Evolutionary conservation across 2,888 invertebrate species (phyloP).

Genomic region (Tetranychus piercei): DNA sequence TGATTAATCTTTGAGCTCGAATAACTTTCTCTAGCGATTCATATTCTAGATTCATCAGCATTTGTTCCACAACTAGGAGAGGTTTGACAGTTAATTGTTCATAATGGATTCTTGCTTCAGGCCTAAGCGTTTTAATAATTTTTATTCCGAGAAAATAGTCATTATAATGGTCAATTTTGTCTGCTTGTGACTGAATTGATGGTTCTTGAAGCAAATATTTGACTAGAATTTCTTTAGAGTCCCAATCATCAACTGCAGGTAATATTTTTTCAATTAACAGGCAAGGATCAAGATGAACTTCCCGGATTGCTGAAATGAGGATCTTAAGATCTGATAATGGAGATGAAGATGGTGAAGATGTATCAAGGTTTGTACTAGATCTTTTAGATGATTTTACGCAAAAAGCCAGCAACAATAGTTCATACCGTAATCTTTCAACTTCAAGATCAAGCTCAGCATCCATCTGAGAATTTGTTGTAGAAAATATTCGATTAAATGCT

Average conservation of each 20-base stretch:
- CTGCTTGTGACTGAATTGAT: slow-evolving; percentile 39
- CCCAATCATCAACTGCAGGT: slow-evolving; percentile 17
- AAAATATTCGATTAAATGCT: not conserved
- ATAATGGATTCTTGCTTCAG: slow-evolving; percentile 18
- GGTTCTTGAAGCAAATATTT: slow-evolving; percentile 13
- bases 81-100: slow-evolving; percentile 37
- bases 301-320: not conserved
- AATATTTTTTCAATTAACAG: slow-evolving; percentile 18
- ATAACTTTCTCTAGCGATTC: slow-evolving; percentile 19
- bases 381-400: slow-evolving; percentile 8
- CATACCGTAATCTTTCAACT: slow-evolving; percentile 13
- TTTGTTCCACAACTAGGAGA: slow-evolving; percentile 57
- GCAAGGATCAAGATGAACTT: not conserved
- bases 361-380: not conserved
- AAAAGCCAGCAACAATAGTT: slow-evolving; percentile 19
- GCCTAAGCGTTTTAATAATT: slow-evolving; percentile 15
- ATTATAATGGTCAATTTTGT: slow-evolving; percentile 37
- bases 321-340: not conserved
- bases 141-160: slow-evolving; percentile 17
- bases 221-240: slow-evolving; percentile 15
- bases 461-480: not conserved
- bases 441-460: slow-evolving; percentile 15
- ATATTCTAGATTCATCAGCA: slow-evolving; percentile 55
- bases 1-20: slow-evolving; percentile 13
- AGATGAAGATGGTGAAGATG: not conserved